These are phyloP conservation scores for Accipiter virgatus DNA, from an alignment of 2,113 vertebrate genomes.

Conservation along the genomic window DNA sequence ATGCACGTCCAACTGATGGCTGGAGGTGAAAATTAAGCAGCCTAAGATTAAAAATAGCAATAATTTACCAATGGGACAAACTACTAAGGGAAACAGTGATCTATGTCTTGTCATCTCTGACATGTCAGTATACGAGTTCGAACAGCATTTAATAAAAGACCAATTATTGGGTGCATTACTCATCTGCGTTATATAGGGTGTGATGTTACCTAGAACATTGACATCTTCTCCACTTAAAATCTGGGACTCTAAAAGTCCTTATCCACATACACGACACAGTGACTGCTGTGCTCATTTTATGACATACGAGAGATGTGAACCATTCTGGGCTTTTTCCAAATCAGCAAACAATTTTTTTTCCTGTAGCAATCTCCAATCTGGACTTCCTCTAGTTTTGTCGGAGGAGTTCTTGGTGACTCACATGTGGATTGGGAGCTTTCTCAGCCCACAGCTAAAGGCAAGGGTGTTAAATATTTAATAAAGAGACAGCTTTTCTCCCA, in stretches of 20 bases:
- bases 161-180: not conserved
- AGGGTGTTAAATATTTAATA: slow-evolving; percentile 65
- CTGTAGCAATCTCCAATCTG: slow-evolving; percentile 11
- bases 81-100: not conserved
- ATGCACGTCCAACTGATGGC: not conserved
- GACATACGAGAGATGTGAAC: not conserved
- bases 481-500: slow-evolving; percentile 55
- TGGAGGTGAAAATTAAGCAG: not conserved
- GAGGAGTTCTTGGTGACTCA: slow-evolving; percentile 62
- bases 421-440: slow-evolving; percentile 56
- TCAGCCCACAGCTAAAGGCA: slow-evolving; percentile 58
- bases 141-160: not conserved
- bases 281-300: not conserved
- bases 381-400: not conserved
- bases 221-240: not conserved
- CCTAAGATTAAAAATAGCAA: not conserved
- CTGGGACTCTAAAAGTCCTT: not conserved
- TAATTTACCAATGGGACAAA: not conserved
- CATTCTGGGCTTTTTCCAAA: not conserved
- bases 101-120: not conserved
- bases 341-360: not conserved
- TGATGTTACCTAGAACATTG: not conserved
- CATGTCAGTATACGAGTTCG: not conserved
- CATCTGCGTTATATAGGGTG: not conserved
- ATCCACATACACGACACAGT: not conserved